Percentiles rank a stretch among this genome's conserved stretches.
These are phyloP conservation scores for Amphiura filiformis DNA, from an alignment of 35 echinoderm and acorn worm species.

Conservation along the genomic window DNA sequence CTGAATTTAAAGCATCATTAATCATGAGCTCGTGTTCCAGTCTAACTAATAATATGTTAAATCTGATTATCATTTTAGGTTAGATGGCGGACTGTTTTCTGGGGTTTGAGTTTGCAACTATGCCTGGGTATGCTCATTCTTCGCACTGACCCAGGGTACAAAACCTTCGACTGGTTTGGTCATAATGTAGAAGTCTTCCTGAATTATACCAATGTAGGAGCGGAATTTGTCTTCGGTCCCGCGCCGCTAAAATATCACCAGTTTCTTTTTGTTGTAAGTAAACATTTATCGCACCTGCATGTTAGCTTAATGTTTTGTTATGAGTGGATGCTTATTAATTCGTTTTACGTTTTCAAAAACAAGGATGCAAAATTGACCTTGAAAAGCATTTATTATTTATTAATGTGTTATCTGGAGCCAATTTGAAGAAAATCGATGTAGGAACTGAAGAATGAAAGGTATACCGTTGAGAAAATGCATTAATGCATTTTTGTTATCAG, in stretches of 20 bases:
- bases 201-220: slow-evolving; percentile 75
- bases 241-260: slow-evolving; percentile 39
- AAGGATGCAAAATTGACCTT: background rate
- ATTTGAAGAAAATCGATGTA: too few relatives aligned
- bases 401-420: too few relatives aligned
- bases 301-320: too few relatives aligned
- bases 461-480: too few relatives aligned
- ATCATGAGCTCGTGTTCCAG: too few relatives aligned
- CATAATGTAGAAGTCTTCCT: slow-evolving; percentile 71
- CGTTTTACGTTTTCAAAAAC: slow-evolving; percentile 4
- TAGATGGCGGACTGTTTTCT: slow-evolving; percentile 86
- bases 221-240: slow-evolving; percentile 92
- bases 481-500: too few relatives aligned
- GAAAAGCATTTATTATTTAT: too few relatives aligned
- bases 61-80: slow-evolving; percentile 68
- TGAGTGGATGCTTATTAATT: too few relatives aligned
- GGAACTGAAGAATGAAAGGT: too few relatives aligned
- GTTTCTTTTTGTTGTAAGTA: slow-evolving; percentile 81
- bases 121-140: slow-evolving; percentile 90
- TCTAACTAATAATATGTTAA: too few relatives aligned
- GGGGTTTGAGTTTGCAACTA: slow-evolving; percentile 86
- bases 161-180: slow-evolving; percentile 78
- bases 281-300: too few relatives aligned
- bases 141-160: slow-evolving; percentile 66
- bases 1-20: too few relatives aligned